These are phyloP conservation scores for Cyphomyrmex costatus DNA, from an alignment of 1,140 invertebrate species.

Conservation along the genomic window DNA sequence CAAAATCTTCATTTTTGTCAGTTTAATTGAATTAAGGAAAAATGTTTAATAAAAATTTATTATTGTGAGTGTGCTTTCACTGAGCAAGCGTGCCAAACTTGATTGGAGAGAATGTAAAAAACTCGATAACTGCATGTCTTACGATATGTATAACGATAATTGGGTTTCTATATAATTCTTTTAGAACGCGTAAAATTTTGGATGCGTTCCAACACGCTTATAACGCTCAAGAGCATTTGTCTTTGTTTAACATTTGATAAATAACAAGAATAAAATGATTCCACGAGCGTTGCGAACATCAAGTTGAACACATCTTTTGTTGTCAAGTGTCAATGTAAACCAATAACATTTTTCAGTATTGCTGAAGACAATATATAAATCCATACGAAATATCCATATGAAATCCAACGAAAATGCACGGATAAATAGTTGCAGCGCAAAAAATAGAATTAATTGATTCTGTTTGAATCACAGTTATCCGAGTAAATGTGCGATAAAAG, in stretches of 20 bases:
- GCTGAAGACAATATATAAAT: constrained; percentile 69
- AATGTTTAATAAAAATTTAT: constrained; percentile 30
- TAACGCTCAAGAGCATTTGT: too few relatives aligned
- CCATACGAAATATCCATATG: not conserved
- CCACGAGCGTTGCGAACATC: too few relatives aligned
- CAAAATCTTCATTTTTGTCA: constrained; percentile 51
- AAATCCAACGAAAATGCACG: not conserved
- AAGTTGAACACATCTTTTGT: not conserved
- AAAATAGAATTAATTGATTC: not conserved
- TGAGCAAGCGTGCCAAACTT: constrained; percentile 20
- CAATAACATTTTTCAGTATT: constrained; percentile 53
- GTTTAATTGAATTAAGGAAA: constrained; percentile 62
- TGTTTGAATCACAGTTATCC: not conserved
- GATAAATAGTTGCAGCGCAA: not conserved
- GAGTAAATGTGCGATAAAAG: constrained; percentile 1
- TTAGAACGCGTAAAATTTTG: constrained; percentile 6
- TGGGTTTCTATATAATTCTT: constrained; percentile 34
- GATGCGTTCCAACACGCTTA: too few relatives aligned
- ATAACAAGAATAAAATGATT: too few relatives aligned
- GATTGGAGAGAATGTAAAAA: not conserved
- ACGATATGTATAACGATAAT: constrained; percentile 68
- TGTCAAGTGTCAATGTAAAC: constrained; percentile 6
- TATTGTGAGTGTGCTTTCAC: constrained; percentile 58
- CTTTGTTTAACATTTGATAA: too few relatives aligned
- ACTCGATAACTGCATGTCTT: not conserved